phyloP scores from a whole-genome alignment of 53 echinoderm and acorn worm genomes.

The Paracentrotus lividus region DNA sequence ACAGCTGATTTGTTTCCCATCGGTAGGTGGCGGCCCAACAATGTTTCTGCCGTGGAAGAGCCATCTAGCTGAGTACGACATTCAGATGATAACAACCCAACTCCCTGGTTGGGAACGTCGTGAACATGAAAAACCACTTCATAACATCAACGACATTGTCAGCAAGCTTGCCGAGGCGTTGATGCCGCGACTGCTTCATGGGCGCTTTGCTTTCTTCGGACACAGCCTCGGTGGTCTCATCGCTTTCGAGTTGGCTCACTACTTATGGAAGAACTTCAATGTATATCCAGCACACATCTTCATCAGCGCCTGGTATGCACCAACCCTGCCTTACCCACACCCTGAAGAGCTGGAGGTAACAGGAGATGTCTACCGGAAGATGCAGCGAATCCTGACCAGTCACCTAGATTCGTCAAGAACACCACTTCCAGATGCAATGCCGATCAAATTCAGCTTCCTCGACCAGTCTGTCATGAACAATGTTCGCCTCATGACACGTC shows the following conservation, averaged over 20 bases:
- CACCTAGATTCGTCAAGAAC: slow-evolving; percentile 79
- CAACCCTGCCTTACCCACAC: slow-evolving; percentile 91
- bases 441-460: slow-evolving; percentile 94
- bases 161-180: slow-evolving; percentile 82
- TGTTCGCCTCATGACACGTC: slow-evolving; percentile 85
- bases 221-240: slow-evolving; percentile 95
- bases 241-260: slow-evolving; percentile 93
- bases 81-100: slow-evolving; percentile 86
- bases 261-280: slow-evolving; percentile 84
- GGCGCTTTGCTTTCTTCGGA: slow-evolving; percentile 93
- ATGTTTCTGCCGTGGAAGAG: slow-evolving; percentile 87
- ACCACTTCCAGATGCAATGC: slow-evolving; percentile 79
- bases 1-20: slow-evolving; percentile 93
- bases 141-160: slow-evolving; percentile 89
- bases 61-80: slow-evolving; percentile 80
- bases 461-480: slow-evolving; percentile 89
- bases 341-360: slow-evolving; percentile 93
- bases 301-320: slow-evolving; percentile 96
- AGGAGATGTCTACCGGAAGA: slow-evolving; percentile 82
- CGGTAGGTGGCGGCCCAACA: slow-evolving; percentile 91
- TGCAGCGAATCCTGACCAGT: slow-evolving; percentile 86
- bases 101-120: slow-evolving; percentile 97
- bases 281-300: slow-evolving; percentile 86
- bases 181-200: slow-evolving; percentile 78
- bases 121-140: slow-evolving; percentile 88